These are phyloP conservation scores for Mystacornis crossleyi DNA, from an alignment of 2,113 vertebrate species.

Conservation along the genomic window DNA sequence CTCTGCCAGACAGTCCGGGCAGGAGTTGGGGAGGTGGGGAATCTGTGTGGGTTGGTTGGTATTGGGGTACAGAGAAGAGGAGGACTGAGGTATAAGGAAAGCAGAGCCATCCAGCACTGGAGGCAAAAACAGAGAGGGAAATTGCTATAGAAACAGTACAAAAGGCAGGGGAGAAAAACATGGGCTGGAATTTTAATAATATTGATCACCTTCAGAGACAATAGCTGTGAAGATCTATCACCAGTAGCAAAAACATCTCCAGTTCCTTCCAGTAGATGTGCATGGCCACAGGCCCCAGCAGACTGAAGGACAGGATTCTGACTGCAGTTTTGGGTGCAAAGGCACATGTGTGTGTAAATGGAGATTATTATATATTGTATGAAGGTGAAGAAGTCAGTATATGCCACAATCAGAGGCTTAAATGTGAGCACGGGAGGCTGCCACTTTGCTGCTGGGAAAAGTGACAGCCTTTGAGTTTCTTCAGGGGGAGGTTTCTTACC, in stretches of 20 bases:
- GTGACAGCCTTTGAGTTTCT: neutral
- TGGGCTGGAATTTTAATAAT: neutral
- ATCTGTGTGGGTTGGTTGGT: neutral
- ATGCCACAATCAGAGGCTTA: neutral
- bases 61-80: neutral
- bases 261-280: neutral
- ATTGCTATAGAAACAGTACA: constrained; percentile 12
- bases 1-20: rapidly evolving
- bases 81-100: neutral
- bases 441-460: neutral
- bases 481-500: neutral
- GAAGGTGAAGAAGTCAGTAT: neutral
- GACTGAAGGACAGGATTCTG: neutral
- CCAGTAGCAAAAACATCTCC: neutral
- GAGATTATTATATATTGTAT: neutral
- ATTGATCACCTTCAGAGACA: constrained; percentile 14
- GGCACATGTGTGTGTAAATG: rapidly evolving
- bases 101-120: neutral
- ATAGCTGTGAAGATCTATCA: neutral
- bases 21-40: rapidly evolving
- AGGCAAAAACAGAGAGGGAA: neutral
- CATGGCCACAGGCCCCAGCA: neutral
- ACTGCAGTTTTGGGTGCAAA: neutral
- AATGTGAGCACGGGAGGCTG: neutral
- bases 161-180: neutral